Evolutionary conservation across 2,113 vertebrate genomes (phyloP), one percentile per base, ranked within the genome.

Genomic region (Brienomyrus brachyistius): DNA sequence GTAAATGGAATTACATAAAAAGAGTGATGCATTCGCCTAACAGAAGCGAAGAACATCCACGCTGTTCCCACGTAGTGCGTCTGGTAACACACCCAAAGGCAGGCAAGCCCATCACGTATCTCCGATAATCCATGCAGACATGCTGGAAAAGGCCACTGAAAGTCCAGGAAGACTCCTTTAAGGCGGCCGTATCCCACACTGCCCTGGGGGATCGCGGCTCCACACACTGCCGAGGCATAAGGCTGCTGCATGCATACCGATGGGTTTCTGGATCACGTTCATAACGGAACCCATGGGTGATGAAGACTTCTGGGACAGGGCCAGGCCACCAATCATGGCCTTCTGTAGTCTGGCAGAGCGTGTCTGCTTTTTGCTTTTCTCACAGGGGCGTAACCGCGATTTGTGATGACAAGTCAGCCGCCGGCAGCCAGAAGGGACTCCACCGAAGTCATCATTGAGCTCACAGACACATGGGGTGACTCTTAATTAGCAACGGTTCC

Each of bases 31-130:
- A 11, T 86, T n/a, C 6, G 11, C 35, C 74, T 43, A 5, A 50
- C 47, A 50, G 47, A 50, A 47, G 45, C 1, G 45, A 51, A 50
- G 13, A 40, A 40, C 40, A 23, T 51, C 45, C 23, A 50, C 19
- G 51, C 45, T 13, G 47, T 50, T 50, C 45, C 45, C 83, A 86
- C 9, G 11, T 48, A 51, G 21, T 10, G 7, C 2, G 23, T 50
- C 48, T 85, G 82, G 2, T 85, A 27, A n/a, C 23, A 85, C 43
- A 80, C 2, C 21, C 45, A n/a, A 48, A 13, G n/a, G 45, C n/a
- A n/a, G 59, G 59, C 43, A 48, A 85, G 82, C 89, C 89, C 80
- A 62, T 56, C 59, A 70, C 9, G 47, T 45, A 87, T n/a, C n/a
- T 21, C 45, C 8, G 19, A 9, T 45, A 86, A 19, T 27, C 54